phyloP scores from a whole-genome alignment of 2,113 vertebrate genomes.

The Dryoscopus gambensis region DNA sequence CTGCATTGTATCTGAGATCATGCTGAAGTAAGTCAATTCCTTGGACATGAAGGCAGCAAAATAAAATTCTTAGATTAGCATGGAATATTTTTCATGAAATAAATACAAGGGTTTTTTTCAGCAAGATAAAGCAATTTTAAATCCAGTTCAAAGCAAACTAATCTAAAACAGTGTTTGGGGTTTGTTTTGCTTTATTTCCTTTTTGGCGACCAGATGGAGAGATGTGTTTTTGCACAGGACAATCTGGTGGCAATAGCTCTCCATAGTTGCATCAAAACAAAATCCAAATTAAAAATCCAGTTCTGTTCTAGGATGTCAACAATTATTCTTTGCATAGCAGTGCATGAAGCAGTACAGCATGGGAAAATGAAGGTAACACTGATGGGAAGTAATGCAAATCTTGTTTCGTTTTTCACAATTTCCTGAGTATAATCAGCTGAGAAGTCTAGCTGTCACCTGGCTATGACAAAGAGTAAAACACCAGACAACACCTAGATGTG shows the following conservation, averaged over 20 bases:
- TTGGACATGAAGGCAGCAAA: not conserved
- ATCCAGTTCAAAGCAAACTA: not conserved
- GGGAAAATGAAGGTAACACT: not conserved
- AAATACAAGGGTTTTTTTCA: not conserved
- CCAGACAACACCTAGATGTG: not conserved
- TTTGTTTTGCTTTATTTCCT: not conserved
- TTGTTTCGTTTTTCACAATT: not conserved
- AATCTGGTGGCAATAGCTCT: not conserved
- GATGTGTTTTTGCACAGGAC: not conserved
- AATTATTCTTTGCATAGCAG: not conserved
- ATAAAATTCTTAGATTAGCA: not conserved
- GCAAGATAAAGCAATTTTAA: not conserved
- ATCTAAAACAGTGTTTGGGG: not conserved
- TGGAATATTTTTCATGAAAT: not conserved
- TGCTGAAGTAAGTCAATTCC: not conserved
- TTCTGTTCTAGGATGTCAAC: not conserved
- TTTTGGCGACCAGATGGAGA: not conserved
- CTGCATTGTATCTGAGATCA: not conserved
- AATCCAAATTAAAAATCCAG: not conserved
- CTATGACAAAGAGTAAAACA: not conserved
- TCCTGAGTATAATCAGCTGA: not conserved
- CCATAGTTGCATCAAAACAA: not conserved
- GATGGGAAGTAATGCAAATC: not conserved
- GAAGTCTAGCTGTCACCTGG: not conserved
- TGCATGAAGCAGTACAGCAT: not conserved